Evolutionary conservation across 2,888 invertebrate species (phyloP).

Genomic region (Perizoma flavofasciatum): DNA sequence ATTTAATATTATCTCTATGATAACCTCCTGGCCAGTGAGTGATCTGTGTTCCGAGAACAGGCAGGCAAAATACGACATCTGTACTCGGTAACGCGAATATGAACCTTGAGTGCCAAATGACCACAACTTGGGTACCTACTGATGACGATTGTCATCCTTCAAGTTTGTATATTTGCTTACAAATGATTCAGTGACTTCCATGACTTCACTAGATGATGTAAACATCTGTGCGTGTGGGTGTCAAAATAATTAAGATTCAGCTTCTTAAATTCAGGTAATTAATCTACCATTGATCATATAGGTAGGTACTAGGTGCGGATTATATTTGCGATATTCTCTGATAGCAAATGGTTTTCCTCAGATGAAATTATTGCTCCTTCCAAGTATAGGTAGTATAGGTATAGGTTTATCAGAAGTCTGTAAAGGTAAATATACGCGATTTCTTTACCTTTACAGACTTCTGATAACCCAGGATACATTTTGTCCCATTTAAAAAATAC

Average conservation of each 20-base stretch:
- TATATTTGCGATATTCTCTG: too few relatives aligned
- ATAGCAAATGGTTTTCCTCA: too few relatives aligned
- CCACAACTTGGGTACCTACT: constrained; percentile 48
- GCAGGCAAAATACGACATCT: constrained; percentile 58
- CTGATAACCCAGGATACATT: too few relatives aligned
- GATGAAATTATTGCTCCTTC: too few relatives aligned
- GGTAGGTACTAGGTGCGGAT: too few relatives aligned
- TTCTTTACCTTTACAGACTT: too few relatives aligned
- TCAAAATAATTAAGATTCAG: constrained; percentile 15
- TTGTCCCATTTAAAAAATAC: too few relatives aligned
- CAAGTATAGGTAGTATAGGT: too few relatives aligned
- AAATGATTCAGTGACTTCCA: constrained; percentile 52
- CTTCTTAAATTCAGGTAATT: too few relatives aligned
- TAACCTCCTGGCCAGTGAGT: constrained; percentile 69
- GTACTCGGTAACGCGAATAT: constrained; percentile 41
- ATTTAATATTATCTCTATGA: constrained; percentile 67
- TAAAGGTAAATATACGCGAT: too few relatives aligned
- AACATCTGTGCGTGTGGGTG: constrained; percentile 27
- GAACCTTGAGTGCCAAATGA: constrained; percentile 54
- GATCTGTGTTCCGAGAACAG: constrained; percentile 72
- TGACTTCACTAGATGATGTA: constrained; percentile 52
- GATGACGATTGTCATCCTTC: constrained; percentile 50
- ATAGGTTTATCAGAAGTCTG: too few relatives aligned
- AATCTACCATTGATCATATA: too few relatives aligned
- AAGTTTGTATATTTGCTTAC: constrained; percentile 40